Evolutionary conservation across 2,113 vertebrate species (phyloP).

Genomic region (Sinocyclocheilus anshuiensis): DNA sequence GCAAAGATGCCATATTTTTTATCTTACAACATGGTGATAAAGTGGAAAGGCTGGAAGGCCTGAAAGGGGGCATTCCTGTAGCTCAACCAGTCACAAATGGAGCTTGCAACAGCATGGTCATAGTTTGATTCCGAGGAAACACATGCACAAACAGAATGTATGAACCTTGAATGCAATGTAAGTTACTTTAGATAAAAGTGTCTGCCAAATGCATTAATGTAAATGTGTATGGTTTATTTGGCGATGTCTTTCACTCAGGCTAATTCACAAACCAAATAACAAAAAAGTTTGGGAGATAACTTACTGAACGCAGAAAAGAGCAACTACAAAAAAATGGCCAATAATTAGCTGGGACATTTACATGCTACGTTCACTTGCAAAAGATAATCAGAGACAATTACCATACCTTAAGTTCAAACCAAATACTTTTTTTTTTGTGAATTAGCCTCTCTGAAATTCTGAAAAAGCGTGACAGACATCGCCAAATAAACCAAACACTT

Average conservation of each 20-base stretch:
- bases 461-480: constrained; percentile 6
- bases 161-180: background rate
- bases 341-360: background rate
- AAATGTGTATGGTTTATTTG: background rate
- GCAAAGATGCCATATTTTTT: background rate
- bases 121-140: background rate
- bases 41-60: background rate
- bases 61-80: background rate
- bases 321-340: background rate
- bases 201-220: background rate
- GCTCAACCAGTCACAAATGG: background rate
- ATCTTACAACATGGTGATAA: background rate
- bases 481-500: constrained; percentile 32
- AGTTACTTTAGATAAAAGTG: background rate
- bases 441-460: constrained; percentile 28
- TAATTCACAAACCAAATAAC: background rate
- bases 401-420: background rate
- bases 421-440: constrained; percentile 10
- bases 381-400: constrained; percentile 4
- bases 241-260: background rate
- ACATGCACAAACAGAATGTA: background rate
- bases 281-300: background rate
- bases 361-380: background rate
- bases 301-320: background rate
- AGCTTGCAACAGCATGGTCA: background rate